These are phyloP conservation scores for Eospalax fontanierii DNA, from an alignment of 2,797 vertebrate species.

Conservation along the genomic window DNA sequence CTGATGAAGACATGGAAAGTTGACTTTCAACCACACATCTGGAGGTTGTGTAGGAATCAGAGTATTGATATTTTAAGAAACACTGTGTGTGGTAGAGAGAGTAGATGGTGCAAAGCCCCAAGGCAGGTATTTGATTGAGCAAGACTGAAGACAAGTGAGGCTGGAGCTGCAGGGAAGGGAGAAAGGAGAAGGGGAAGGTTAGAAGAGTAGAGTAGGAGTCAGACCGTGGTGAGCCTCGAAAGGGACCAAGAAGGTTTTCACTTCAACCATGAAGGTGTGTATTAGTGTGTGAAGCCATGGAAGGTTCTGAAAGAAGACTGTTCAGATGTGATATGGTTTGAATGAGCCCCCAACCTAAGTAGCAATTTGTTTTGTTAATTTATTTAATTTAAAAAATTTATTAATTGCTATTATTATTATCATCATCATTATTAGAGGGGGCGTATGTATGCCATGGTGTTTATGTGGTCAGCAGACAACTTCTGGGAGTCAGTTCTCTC, in stretches of 20 bases:
- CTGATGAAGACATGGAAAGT: neutral
- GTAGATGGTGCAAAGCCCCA: neutral
- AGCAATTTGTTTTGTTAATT: neutral
- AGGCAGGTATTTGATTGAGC: neutral
- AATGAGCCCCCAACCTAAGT: neutral
- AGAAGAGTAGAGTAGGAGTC: neutral
- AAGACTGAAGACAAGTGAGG: neutral
- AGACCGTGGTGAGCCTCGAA: neutral
- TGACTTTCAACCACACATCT: neutral
- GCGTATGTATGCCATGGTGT: neutral
- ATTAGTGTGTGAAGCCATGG: neutral
- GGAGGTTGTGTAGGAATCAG: neutral
- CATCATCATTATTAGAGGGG: neutral
- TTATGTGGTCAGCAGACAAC: neutral
- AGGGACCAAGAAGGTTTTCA: neutral
- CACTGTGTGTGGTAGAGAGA: neutral
- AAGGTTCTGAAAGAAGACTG: neutral
- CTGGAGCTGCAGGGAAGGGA: neutral
- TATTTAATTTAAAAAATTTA: neutral
- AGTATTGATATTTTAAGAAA: neutral
- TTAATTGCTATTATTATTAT: neutral
- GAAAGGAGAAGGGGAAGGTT: neutral
- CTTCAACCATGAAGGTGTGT: neutral
- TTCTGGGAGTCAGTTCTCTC: neutral
- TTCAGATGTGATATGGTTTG: neutral